Evolutionary conservation across 2,113 vertebrate species (phyloP).

Genomic region (Notiomystis cincta): DNA sequence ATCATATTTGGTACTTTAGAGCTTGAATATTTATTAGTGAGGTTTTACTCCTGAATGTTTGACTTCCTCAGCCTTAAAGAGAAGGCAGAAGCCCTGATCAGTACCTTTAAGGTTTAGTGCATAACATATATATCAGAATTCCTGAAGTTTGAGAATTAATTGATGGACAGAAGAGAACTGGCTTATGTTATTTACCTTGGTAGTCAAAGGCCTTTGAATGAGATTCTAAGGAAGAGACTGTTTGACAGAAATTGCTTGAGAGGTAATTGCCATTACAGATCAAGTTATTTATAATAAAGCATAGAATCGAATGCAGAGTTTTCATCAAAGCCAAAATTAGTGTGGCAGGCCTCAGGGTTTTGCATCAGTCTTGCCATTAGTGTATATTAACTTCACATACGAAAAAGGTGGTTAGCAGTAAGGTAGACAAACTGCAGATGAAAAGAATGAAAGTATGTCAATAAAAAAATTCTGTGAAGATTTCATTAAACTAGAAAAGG

Average conservation of each 20-base stretch:
- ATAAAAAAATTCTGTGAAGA: background rate
- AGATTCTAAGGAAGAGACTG: background rate
- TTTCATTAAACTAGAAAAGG: background rate
- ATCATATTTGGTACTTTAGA: background rate
- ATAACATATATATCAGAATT: background rate
- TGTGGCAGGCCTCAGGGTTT: background rate
- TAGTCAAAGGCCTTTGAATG: background rate
- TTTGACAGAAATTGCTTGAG: background rate
- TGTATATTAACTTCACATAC: background rate
- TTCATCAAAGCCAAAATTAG: background rate
- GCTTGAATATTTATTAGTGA: background rate
- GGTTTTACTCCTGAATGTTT: background rate
- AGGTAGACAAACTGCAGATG: background rate
- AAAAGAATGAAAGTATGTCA: background rate
- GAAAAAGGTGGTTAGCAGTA: background rate
- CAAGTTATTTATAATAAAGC: background rate
- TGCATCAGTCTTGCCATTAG: background rate
- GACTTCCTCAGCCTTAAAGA: background rate
- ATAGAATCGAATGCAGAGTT: background rate
- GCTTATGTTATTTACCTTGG: background rate
- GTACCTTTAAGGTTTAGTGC: background rate
- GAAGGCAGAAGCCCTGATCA: background rate
- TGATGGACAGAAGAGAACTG: background rate
- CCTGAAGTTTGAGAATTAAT: background rate
- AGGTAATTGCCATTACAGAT: background rate